A percentile compares a stretch with the other conserved stretches of the same genome.
Conservation (phyloP, 2,888 invertebrate genomes). For the Eupeodes latifasciatus region DNA sequence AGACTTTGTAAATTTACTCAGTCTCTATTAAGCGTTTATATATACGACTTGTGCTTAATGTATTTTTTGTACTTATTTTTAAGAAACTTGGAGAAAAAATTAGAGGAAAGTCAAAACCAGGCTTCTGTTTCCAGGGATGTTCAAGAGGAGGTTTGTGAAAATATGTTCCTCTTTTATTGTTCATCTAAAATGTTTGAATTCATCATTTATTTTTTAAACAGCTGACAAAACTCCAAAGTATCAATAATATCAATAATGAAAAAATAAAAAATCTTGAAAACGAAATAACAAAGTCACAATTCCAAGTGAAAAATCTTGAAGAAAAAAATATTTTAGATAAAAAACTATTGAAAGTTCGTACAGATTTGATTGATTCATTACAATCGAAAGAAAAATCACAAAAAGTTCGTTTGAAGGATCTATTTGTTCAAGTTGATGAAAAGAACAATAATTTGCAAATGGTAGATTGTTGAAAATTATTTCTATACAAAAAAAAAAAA, state of each 20-base stretch:
- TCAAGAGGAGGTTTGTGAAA: conserved; percentile 42
- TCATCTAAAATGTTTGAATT: background rate
- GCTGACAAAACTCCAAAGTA: conserved; percentile 56
- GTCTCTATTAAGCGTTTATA: background rate
- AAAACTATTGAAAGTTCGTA: conserved; percentile 79
- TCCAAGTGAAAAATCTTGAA: conserved; percentile 78
- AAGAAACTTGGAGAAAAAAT: conserved; percentile 38
- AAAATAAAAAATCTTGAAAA: conserved; percentile 78
- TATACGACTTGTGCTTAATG: no score
- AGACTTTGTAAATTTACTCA: no score
- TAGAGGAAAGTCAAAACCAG: background rate
- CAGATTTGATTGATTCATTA: conserved; percentile 80
- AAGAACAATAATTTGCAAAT: conserved; percentile 76
- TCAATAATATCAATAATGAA: conserved; percentile 75
- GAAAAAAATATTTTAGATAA: conserved; percentile 79
- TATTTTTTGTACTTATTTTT: background rate
- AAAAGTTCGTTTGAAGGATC: conserved; percentile 78
- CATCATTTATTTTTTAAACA: conserved; percentile 5
- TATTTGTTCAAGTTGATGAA: conserved; percentile 79
- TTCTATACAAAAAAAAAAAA: background rate
- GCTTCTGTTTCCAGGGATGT: background rate
- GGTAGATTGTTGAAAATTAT: conserved; percentile 23
- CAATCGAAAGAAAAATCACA: conserved; percentile 80
- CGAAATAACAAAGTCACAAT: conserved; percentile 77
- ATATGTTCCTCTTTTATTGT: background rate